Base-by-base conservation (phyloP, 2,888 invertebrate species). In the Leptothorax acervorum region DNA sequence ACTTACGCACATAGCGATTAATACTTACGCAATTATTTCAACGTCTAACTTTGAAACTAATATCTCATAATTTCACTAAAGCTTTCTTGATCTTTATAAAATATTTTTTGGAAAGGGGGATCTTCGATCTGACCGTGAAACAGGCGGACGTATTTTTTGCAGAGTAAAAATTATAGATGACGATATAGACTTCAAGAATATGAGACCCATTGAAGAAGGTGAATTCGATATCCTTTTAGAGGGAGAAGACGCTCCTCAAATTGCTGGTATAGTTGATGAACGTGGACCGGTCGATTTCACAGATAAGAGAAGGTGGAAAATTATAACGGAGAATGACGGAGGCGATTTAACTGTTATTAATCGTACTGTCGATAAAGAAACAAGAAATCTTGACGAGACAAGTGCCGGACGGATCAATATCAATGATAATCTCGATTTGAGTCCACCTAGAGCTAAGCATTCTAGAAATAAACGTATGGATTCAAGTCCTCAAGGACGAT, bases 171-270 rank as follows among this genome's bases (percentile, higher is more conserved):
- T 99, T 85, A 97, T 99, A 84, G 98, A 98, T 93, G 98, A 98
- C 95, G 98, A 98, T 93, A 94, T 97, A 71, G 97, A 97, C 88
- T 90, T 97, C 4, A 96, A 96, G 2, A 96, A 96, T 79, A 95
- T 97, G 45, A 95, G 96, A 51, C 95, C 97, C 0, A 94, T 96
- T 0, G 96, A 96, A 35, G 96, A 96, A 62, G 96, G 96, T 85
- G 96, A 96, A 90, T 95, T 97, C 57, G 97, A 97, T 76, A 96
- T 97, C 3, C 96, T 97, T 66, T 96, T 97, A 79, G 96, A 96
- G 0, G 96, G 96, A n/a, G 99, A 99, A 93, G 98, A 99, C 94
- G 98, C 97, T 0, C 99, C 99, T 0, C 97, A 97, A 94, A 97
- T 99, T 87, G 99, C 97, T 0, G 98, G 97, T 1, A 96, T 99